A percentile compares a stretch with the other conserved stretches of the same genome.
Evolutionary conservation across 2,113 vertebrate species (phyloP).

Genomic region (Xenotilapia caudafasciata): DNA sequence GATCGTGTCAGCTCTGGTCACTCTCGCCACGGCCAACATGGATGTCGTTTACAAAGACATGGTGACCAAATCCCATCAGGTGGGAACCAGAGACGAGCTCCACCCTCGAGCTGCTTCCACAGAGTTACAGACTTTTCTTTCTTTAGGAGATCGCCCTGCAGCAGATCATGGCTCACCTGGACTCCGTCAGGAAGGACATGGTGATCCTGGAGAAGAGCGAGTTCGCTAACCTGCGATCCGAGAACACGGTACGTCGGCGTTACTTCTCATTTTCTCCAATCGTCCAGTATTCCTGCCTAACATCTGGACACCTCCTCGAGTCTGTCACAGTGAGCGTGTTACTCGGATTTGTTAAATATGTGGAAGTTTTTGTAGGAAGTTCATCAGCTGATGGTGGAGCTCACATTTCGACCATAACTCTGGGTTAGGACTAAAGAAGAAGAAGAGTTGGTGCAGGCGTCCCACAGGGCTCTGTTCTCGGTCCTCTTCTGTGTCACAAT

Average conservation of each 20-base stretch:
- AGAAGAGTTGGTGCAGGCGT: background rate
- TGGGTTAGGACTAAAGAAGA: background rate
- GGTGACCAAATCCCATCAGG: conserved; percentile 95
- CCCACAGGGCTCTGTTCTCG: background rate
- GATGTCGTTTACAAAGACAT: conserved; percentile 93
- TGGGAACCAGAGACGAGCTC: conserved; percentile 26
- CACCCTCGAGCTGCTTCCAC: background rate
- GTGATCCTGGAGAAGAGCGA: conserved; percentile 98
- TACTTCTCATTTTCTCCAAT: background rate
- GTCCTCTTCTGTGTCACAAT: background rate
- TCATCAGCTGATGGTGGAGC: background rate
- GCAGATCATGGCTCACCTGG: conserved; percentile 93
- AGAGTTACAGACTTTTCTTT: background rate
- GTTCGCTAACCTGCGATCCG: conserved; percentile 90
- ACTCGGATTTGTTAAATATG: background rate
- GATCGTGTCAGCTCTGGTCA: conserved; percentile 79
- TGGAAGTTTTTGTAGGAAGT: background rate
- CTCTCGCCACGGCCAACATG: conserved; percentile 82
- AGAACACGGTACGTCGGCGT: conserved; percentile 77
- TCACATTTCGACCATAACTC: fast-evolving
- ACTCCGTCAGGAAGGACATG: conserved; percentile 96
- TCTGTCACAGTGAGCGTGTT: background rate
- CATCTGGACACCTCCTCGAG: background rate
- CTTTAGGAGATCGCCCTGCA: conserved; percentile 86
- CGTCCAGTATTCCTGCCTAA: background rate